Conservation (phyloP, 2,888 invertebrate species). For the Abscondita cerata region DNA sequence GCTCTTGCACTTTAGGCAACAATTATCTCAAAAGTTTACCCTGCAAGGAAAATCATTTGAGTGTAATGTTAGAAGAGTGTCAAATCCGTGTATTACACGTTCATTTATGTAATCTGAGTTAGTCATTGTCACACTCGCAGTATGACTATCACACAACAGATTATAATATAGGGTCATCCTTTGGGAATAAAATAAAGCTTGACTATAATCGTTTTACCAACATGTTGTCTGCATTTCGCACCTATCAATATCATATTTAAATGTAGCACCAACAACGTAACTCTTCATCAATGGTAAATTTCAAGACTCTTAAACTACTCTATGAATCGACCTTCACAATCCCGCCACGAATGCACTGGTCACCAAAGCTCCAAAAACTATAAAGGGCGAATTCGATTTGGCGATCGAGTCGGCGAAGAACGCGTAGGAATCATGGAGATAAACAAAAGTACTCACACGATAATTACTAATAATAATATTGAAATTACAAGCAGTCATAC, state of each 20-base stretch:
- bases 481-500: conserved; percentile 82
- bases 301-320: conserved; percentile 88
- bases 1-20: too few relatives aligned
- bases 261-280: conserved; percentile 77
- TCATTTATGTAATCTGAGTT: too few relatives aligned
- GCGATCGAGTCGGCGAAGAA: conserved; percentile 88
- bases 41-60: too few relatives aligned
- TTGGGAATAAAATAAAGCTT: too few relatives aligned
- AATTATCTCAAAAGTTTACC: too few relatives aligned
- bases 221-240: too few relatives aligned
- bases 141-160: too few relatives aligned
- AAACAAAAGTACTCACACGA: conserved; percentile 87
- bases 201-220: too few relatives aligned
- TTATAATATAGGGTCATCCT: too few relatives aligned
- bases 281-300: conserved; percentile 95
- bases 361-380: conserved; percentile 87
- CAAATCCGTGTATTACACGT: too few relatives aligned
- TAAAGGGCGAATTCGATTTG: conserved; percentile 84
- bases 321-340: conserved; percentile 96
- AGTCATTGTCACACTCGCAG: too few relatives aligned
- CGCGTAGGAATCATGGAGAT: conserved; percentile 81
- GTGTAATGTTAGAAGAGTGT: too few relatives aligned
- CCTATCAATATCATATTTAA: conserved; percentile 42
- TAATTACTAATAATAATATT: conserved; percentile 78
- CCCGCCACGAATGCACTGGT: conserved; percentile 91